Evolutionary conservation across 2,888 invertebrate species (phyloP).

Genomic region (Rapana venosa): DNA sequence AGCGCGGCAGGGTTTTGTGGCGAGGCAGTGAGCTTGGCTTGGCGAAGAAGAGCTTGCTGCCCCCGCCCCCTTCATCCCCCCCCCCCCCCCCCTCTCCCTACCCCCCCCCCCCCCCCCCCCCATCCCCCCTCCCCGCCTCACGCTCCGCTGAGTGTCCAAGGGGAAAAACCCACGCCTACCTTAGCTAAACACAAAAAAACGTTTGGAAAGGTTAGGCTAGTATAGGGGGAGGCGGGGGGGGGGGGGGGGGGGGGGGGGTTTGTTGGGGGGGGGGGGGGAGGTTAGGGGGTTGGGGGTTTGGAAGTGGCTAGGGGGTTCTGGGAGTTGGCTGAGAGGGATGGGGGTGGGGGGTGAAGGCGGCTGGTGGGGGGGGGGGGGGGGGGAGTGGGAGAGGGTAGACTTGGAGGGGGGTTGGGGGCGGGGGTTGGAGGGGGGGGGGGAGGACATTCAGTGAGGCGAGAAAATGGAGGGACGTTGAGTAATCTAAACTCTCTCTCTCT

Average conservation of each 20-base stretch:
- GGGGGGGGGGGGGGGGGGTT: background rate
- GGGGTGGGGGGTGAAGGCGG: background rate
- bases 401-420: background rate
- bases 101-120: background rate
- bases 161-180: conserved; percentile 8
- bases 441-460: background rate
- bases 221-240: background rate
- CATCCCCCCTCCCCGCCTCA: background rate
- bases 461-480: background rate
- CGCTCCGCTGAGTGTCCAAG: background rate
- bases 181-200: background rate
- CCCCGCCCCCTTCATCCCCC: no score
- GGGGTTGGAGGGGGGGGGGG: background rate
- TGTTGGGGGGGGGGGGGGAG: background rate
- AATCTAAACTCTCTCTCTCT: background rate
- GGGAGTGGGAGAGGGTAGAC: no score
- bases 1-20: no score
- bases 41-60: no score
- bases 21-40: no score
- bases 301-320: background rate
- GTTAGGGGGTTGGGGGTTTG: no score
- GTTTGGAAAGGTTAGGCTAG: background rate
- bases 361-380: background rate
- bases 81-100: background rate
- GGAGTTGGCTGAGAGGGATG: background rate